Base-by-base conservation (phyloP, 2,113 vertebrate species). In the Oenanthe melanoleuca region DNA sequence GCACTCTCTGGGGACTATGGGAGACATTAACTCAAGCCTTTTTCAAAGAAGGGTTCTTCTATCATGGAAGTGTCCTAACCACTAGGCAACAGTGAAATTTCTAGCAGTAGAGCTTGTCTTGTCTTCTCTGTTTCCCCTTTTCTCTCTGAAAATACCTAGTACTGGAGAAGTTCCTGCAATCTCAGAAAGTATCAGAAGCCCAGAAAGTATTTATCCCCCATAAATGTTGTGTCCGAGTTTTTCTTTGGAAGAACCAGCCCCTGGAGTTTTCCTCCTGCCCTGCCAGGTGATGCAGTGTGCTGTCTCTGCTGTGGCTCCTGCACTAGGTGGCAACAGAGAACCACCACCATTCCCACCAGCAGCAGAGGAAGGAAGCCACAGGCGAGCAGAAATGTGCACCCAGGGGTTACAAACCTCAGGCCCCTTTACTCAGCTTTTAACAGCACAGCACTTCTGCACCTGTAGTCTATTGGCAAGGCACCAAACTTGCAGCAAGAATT, bases 251-350 rank as follows among this genome's bases (percentile, higher is more conserved):
- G 42, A 33, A 7, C 8, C 19, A 53, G 11, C 5, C 16, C 0
- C 24, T 6, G 50, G 31, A 8, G 10, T 21, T 63, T 50, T 8
- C 47, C 31, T 42, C 26, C 61, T 7, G 12, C 33, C 14, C 17
- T 25, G 57, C 31, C 2, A 0, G 44, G 3, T 0, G 4, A 15
- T 21, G 69, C 6, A 0, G 0, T 10, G 28, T 1, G 4, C 4
- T 18, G 14, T 78, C 26, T 86, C 24, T 42, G 29, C 17, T 60
- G 73, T 13, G 45, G 45, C 66, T 90, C 24, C 33, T 16, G 79
- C 96, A 87, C 85, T 61, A 95, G 93, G 67, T 97, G 96, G 93
- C 93, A 92, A 82, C 52, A 73, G 63, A 80, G 86, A 45, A 42
- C 80, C 86, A 65, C 75, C 80, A 42, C 53, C 33, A 26, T 9